phyloP scores from a whole-genome alignment of 2,113 vertebrate species.

The Ictalurus furcatus region DNA sequence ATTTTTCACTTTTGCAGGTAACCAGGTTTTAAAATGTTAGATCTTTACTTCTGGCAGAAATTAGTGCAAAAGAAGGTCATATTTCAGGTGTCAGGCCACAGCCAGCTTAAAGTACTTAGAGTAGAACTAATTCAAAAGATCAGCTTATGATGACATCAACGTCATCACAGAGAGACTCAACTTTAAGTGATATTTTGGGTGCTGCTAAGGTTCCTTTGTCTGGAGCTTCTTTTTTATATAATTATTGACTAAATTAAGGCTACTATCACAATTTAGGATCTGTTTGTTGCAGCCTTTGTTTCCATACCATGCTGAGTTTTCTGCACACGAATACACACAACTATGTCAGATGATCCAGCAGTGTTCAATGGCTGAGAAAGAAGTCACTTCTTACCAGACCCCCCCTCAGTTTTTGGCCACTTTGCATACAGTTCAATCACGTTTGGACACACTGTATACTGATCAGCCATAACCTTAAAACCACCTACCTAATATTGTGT shows the following conservation, averaged over 20 bases:
- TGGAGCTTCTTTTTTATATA: background rate
- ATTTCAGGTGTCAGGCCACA: background rate
- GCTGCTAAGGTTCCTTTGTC: background rate
- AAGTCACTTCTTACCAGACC: conserved; percentile 45
- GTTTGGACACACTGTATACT: background rate
- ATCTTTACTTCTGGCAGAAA: background rate
- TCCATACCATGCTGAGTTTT: background rate
- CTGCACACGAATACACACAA: background rate
- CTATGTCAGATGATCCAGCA: conserved; percentile 43
- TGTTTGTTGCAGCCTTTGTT: conserved; percentile 1
- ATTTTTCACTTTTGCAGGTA: background rate
- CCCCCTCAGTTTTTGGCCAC: background rate
- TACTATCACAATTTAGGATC: background rate
- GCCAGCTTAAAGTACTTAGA: background rate
- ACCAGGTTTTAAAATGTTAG: background rate
- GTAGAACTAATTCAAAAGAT: background rate
- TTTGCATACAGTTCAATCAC: background rate
- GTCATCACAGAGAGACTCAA: background rate
- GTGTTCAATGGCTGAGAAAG: conserved; percentile 67
- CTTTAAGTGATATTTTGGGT: conserved; percentile 11
- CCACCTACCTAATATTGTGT: too few relatives aligned
- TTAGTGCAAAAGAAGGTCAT: background rate
- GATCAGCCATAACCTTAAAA: too few relatives aligned
- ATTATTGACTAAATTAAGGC: background rate
- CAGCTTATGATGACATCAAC: background rate